A percentile compares a stretch with the other conserved stretches of the same genome.
Conservation (phyloP, 2,113 vertebrate species). For the Protobothrops mucrosquamatus region DNA sequence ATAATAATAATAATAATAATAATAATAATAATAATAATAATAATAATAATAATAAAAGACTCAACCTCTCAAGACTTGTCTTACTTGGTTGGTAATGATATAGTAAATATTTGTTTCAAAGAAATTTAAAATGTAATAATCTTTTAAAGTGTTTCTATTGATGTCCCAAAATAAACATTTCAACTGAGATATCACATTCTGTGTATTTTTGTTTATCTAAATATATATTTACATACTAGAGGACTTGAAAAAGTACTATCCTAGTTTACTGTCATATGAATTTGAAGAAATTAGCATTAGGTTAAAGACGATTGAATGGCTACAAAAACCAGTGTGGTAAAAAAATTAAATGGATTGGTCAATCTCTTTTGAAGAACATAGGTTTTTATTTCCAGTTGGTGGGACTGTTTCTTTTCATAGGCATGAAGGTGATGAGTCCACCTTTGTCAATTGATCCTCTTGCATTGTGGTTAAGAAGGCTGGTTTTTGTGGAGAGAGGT, state of each 20-base stretch:
- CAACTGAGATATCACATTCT: slow-evolving; percentile 1
- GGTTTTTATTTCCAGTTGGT: neutral
- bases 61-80: neutral
- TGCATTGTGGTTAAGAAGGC: too few relatives aligned
- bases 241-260: neutral
- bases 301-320: neutral
- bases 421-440: neutral
- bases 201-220: slow-evolving; percentile 27
- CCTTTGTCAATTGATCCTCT: neutral
- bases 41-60: too few relatives aligned
- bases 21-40: too few relatives aligned
- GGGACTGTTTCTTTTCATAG: neutral
- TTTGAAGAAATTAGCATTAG: neutral
- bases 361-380: neutral
- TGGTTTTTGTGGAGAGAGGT: too few relatives aligned
- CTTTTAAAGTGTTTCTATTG: slow-evolving; percentile 25
- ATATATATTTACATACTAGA: neutral
- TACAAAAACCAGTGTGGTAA: neutral
- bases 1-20: too few relatives aligned
- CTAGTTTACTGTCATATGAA: neutral
- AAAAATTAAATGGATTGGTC: neutral
- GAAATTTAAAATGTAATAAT: neutral
- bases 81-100: neutral
- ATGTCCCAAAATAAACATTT: neutral
- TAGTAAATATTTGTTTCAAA: neutral